Evolutionary conservation across 1,140 invertebrate genomes (phyloP), one percentile per base, ranked within the genome.

Genomic region (Aphaenogaster rudis): DNA sequence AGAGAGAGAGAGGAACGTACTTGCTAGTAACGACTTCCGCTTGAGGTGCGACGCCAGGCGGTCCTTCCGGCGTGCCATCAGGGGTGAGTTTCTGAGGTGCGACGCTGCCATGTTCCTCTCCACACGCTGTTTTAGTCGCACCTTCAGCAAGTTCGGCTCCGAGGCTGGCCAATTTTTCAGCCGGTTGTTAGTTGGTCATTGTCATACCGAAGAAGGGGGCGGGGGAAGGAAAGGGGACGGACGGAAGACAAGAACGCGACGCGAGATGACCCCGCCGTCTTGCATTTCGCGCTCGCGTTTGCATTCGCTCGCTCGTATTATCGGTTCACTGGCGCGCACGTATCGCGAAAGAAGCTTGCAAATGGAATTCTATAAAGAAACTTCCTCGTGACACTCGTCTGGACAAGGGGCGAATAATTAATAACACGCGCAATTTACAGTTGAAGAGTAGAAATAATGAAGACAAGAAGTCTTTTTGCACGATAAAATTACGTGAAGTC

Each of bases 91-190:
- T 92, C 97, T 95, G 28, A 28, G 28, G 28, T 28, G 28, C 93
- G 97, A 97, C 42, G 94, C 94, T 59, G 95, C 94, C 92, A 94
- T 94, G 94, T 98, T 97, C 90, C 98, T 97, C 96, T 99, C 98
- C 96, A 99, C 98, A 95, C 98, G 98, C 96, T 99, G 98, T 97
- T 99, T 99, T 93, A 99, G 97, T 93, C 98, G 98, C 96, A 99
- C 98, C 97, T 99, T 99, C 96, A 99, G 97, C 96, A 99, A 97
- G 97, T 99, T 99, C 90, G 99, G 98, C 97, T 99, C 99, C 96
- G 99, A 99, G 94, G 98, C 99, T 99, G 97, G 94, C 94, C 94
- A 94, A 95, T 94, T 92, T 90, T 94, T 91, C 93, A 94, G 95
- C 91, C 94, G 92, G 94, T 95, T 95, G 95, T 95, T 95, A 95